These are phyloP conservation scores for Brachyistius frenatus DNA, from an alignment of 2,113 vertebrate genomes.

Conservation along the genomic window DNA sequence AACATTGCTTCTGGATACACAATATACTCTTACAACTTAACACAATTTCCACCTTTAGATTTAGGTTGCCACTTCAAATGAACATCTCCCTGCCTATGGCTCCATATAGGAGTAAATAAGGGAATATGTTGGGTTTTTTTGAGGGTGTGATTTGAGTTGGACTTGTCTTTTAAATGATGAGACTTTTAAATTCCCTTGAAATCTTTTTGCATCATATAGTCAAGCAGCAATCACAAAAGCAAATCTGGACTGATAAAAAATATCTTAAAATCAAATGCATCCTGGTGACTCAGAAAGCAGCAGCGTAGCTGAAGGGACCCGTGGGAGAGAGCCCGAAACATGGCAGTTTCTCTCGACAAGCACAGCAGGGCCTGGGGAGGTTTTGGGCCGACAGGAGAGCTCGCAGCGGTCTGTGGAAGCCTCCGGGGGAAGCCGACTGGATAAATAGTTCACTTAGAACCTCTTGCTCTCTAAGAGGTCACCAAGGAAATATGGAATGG, in stretches of 20 bases:
- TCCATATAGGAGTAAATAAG: not conserved
- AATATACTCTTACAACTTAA: too few relatives aligned
- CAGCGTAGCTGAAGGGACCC: conserved; percentile 57
- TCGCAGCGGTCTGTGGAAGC: conserved; percentile 61
- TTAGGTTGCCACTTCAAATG: not conserved
- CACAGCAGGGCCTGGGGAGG: conserved; percentile 62
- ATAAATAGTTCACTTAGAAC: conserved; percentile 79
- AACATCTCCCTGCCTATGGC: too few relatives aligned
- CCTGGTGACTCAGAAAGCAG: conserved; percentile 39
- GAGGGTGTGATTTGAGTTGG: not conserved
- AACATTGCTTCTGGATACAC: too few relatives aligned
- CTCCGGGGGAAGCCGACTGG: conserved; percentile 63
- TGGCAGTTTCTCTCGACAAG: conserved; percentile 85
- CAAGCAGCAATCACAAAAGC: conserved; percentile 49
- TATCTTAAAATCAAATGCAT: conserved; percentile 75
- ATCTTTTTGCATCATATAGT: not conserved
- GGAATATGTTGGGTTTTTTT: not conserved
- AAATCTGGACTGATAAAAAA: conserved; percentile 73
- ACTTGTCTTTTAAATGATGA: not conserved
- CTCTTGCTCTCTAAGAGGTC: conserved; percentile 78
- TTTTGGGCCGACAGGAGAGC: conserved; percentile 73
- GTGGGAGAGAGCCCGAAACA: conserved; percentile 82
- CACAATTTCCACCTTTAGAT: too few relatives aligned
- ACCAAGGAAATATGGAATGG: conserved; percentile 70
- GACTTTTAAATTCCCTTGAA: not conserved